Base-by-base conservation (phyloP, 37 sponge, comb jelly and placozoan genomes). In the Agelas oroides region DNA sequence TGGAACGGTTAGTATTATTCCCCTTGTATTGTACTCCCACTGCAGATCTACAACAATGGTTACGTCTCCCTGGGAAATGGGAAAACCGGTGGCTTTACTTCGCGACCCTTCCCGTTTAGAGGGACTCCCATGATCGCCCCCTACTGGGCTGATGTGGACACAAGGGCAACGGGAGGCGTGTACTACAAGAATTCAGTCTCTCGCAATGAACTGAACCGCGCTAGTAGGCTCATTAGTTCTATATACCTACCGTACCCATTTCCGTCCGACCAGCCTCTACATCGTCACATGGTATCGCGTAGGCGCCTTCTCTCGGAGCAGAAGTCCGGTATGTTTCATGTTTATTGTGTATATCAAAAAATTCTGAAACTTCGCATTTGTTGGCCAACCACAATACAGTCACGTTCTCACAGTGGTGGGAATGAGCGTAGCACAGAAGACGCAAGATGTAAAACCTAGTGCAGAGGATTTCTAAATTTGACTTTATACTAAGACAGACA, bases 141-240 rank as follows among this genome's bases (percentile, higher is more conserved):
- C 36, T 76, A 59, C 37, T 76, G 76, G 76, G 76, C 76, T 20
- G 59, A 76, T 21, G 76, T 58, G 35, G 76, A 76, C 76, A 76
- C 76, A 16, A 76, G 58, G 46, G 31, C 21, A 36, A 30, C 59
- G 0, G 76, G 68, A 46, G 11, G 1, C 21, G 68, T 79, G 28
- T 68, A 37, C 80, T 79, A 67, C 18, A n/a, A 68, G 46, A 46
- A 8, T 46, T 46, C 69, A 30, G 19, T 2, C 19, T 25, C n/a
- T 18, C 6, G 6, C 12, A 31, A 2, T 18, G n/a, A 67, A 35
- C 69, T 67, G 69, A 31, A 67, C 3, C 31, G 31, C 28, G 69
- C 35, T 34, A 3, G 34, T 18, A 12, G 6, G n/a, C 31, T 30
- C 31, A 67, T 67, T 31, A 67, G 34, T 19, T 25, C 31, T 19